Evolutionary conservation across 2,888 invertebrate species (phyloP), one percentile per base, ranked within the genome.

Genomic region (Orchesellides sinensis): DNA sequence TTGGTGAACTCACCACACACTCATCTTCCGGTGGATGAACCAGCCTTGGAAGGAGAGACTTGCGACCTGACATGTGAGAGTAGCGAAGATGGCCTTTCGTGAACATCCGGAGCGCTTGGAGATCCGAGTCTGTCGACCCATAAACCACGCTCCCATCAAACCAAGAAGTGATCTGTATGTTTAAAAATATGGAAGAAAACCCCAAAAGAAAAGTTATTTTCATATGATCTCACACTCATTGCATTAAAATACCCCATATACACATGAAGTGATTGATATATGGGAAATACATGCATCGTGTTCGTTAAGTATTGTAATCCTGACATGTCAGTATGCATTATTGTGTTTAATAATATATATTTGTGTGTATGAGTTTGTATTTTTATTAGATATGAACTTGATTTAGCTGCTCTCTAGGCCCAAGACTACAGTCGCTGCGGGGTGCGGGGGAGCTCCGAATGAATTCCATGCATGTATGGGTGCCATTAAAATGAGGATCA

Each of bases 341-440:
- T n/a, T n/a, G n/a, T n/a, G n/a, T n/a, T n/a, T n/a, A n/a, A n/a
- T n/a, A n/a, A n/a, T n/a, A n/a, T n/a, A n/a, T n/a, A n/a, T n/a
- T n/a, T n/a, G n/a, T n/a, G n/a, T 21, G 40, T 1, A 40, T 14
- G 40, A 10, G n/a, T 40, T 40, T 40, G n/a, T 40, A 40, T 40
- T 5, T 40, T 54, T 63, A 40, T 74, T 49, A 49, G 52, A 83
- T 63, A 83, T 77, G 75, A 85, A 89, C 88, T 89, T 96, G 96
- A 90, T 96, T 95, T 79, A 96, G 93, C 90, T 96, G 96, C 88
- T 96, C 96, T 0, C 96, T 91, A 91, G 95, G 95, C 10, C 96
- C 96, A 14, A 96, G 91, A 6, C 94, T 92, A 89, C 96, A 96
- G 89, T 95, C 94, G 56, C 94, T 93, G 25, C 84, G 56, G 1